Evolutionary conservation across 2,888 invertebrate genomes (phyloP), one percentile per base, ranked within the genome.

Genomic region (Lasioglossum malachurum): DNA sequence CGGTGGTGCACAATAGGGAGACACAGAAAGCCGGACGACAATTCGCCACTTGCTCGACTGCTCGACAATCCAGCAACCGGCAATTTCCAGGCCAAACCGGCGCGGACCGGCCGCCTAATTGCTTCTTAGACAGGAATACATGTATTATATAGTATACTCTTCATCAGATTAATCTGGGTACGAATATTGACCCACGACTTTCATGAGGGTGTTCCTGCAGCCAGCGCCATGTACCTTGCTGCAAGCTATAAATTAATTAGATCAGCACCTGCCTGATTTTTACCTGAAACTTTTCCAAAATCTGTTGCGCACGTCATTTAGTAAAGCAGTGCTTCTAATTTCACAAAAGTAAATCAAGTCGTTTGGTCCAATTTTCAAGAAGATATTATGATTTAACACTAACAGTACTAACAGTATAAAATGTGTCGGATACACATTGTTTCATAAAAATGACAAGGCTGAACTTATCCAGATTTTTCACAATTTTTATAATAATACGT

Each of bases 1-100:
- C 64, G 23, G 41, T 16, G 64, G 19, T 31, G 74, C 38, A 71
- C 46, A 46, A 72, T n/a, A 60, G 80, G 87, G 87, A 93, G 91
- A 92, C 88, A 89, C 91, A 89, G 88, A 92, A 92, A 92, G 87
- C 72, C 81, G 90, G 87, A 88, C 91, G 90, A 91, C 93, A 92
- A 76, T 84, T 83, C 86, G 64, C 86, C 53, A 64, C 67, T 80
- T 74, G 81, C 80, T 84, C 82, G 75, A 71, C 41, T 67, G 41
- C 57, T 84, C 93, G 93, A 92, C 92, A 93, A 91, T 80, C 85
- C 86, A 86, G 88, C 90, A 92, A 91, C 90, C 86, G 84, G 89
- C 89, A 90, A 91, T 93, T 91, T 92, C 87, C 35, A 27, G 60
- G 60, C 27, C 53, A 53, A 60, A n/a, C 27, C 87, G 84, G 84